Evolutionary conservation across 1,140 invertebrate species (phyloP).

Genomic region (Fopius arisanus): DNA sequence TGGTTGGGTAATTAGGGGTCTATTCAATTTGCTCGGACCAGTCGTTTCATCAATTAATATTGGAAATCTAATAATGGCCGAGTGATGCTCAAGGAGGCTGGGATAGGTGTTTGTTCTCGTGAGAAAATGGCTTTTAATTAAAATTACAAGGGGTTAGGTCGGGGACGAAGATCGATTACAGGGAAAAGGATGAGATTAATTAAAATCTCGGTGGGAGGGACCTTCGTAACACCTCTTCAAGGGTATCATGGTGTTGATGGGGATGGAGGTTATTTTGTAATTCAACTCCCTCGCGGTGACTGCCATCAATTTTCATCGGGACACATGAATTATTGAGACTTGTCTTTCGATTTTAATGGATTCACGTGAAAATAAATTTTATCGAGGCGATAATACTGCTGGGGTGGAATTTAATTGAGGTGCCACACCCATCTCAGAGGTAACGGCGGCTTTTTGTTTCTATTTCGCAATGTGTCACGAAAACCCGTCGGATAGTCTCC

Average conservation of each 20-base stretch:
- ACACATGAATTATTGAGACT: neutral
- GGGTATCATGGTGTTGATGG: neutral
- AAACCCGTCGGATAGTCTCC: slow-evolving; percentile 31
- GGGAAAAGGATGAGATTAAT: slow-evolving; percentile 37
- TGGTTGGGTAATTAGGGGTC: neutral
- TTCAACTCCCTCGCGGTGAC: neutral
- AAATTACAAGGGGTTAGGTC: slow-evolving; percentile 49
- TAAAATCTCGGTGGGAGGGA: slow-evolving; percentile 26
- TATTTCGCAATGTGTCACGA: slow-evolving; percentile 46
- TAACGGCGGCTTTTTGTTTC: slow-evolving; percentile 37
- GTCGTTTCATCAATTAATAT: neutral
- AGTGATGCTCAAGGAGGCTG: neutral
- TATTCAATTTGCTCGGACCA: neutral
- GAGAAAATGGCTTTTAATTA: slow-evolving; percentile 50
- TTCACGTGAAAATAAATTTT: slow-evolving; percentile 12
- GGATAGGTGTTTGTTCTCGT: slow-evolving; percentile 26
- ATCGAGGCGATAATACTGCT: neutral
- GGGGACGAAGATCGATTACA: slow-evolving; percentile 44
- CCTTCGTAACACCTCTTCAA: neutral
- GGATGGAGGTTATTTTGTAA: slow-evolving; percentile 30
- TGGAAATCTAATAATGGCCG: neutral
- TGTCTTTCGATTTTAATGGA: neutral
- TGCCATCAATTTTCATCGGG: neutral
- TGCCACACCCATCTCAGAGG: slow-evolving; percentile 17
- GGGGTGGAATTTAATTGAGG: slow-evolving; percentile 1